phyloP scores from a whole-genome alignment of 2,888 invertebrate genomes.

The Lasius fuliginosus region DNA sequence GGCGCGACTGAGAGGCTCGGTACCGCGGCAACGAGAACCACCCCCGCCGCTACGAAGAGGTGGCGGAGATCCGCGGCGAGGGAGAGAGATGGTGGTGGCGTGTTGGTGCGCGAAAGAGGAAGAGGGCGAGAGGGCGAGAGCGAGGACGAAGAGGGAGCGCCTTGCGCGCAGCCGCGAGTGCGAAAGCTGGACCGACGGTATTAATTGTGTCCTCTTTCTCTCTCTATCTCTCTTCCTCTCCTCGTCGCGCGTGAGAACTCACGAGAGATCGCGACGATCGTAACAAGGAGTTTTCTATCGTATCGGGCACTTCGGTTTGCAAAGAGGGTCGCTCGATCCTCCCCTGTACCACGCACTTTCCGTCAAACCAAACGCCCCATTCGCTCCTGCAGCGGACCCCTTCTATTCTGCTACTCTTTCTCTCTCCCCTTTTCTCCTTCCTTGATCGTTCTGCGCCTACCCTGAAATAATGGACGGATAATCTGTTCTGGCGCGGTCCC shows the following conservation, averaged over 20 bases:
- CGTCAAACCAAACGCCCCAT: slow-evolving; percentile 45
- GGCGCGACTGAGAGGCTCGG: slow-evolving; percentile 83
- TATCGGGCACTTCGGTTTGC: slow-evolving; percentile 5
- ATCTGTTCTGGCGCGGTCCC: slow-evolving; percentile 75
- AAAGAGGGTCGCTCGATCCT: background rate
- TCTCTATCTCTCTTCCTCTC: slow-evolving; percentile 33
- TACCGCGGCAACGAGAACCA: slow-evolving; percentile 80
- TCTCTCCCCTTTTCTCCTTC: background rate
- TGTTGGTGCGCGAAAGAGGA: slow-evolving; percentile 60
- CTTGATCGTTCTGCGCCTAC: slow-evolving; percentile 43
- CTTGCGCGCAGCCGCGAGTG: slow-evolving; percentile 81
- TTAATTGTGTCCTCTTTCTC: slow-evolving; percentile 77
- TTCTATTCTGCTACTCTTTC: background rate
- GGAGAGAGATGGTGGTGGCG: slow-evolving; percentile 28
- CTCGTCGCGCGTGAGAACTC: slow-evolving; percentile 27
- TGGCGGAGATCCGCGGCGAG: slow-evolving; percentile 63
- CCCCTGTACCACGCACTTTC: slow-evolving; percentile 16
- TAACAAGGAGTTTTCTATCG: slow-evolving; percentile 43
- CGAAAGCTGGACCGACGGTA: slow-evolving; percentile 72
- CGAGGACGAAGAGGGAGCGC: slow-evolving; percentile 53
- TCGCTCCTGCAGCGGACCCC: slow-evolving; percentile 4
- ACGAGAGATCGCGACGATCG: slow-evolving; percentile 28
- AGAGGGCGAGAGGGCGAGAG: slow-evolving; percentile 62
- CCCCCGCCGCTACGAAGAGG: slow-evolving; percentile 74
- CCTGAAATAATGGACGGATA: slow-evolving; percentile 79